A percentile compares a stretch with the other conserved stretches of the same genome.
Evolutionary conservation across 2,113 vertebrate species (phyloP).

Genomic region (Carassius carassius): DNA sequence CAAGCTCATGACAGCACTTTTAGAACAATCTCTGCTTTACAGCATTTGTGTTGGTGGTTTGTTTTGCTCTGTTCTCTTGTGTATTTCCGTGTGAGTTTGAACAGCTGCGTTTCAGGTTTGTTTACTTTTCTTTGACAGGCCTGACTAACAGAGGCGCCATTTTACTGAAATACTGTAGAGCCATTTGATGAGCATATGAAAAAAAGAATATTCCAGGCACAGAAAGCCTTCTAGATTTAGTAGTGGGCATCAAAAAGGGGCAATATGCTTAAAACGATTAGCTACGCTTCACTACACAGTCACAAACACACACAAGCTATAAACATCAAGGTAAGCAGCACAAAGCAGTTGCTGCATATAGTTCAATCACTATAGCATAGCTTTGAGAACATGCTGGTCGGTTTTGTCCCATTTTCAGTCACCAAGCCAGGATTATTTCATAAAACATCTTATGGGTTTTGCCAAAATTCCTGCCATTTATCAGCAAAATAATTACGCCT

Average conservation of each 20-base stretch:
- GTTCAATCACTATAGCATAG: not conserved
- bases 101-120: conserved; percentile 75
- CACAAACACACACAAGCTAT: not conserved
- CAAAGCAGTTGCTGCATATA: not conserved
- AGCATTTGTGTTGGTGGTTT: conserved; percentile 21
- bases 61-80: conserved; percentile 37
- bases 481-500: conserved; percentile 11
- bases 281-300: not conserved
- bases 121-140: conserved; percentile 66
- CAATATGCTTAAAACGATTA: conserved; percentile 27
- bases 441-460: not conserved
- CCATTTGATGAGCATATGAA: conserved; percentile 24
- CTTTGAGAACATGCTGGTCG: not conserved
- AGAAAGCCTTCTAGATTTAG: conserved; percentile 22
- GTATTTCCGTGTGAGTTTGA: conserved; percentile 67
- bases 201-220: not conserved
- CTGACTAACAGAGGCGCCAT: conserved; percentile 62
- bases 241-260: conserved; percentile 1
- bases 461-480: not conserved
- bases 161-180: conserved; percentile 58
- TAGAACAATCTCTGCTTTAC: conserved; percentile 20
- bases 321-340: conserved; percentile 6
- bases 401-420: not conserved
- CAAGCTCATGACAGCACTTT: not conserved
- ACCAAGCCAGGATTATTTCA: not conserved